Base-by-base conservation (phyloP, 2,113 vertebrate species). In the Microcebus tavaratra region DNA sequence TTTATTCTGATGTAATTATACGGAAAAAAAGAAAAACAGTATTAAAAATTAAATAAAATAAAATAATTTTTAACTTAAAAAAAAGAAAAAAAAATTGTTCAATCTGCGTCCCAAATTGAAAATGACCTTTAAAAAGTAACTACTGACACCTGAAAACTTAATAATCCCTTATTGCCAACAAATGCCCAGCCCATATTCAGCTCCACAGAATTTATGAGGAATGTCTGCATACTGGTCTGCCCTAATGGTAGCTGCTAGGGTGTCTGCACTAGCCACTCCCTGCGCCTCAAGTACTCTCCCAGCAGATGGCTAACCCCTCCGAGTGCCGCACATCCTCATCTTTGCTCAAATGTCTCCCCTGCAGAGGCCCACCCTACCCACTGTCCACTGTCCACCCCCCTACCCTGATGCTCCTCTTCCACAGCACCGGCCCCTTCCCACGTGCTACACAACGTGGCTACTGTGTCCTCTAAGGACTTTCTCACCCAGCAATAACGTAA, bases 61-160 rank as follows among this genome's bases (percentile, higher is more conserved):
- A 42, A 45, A 45, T 45, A 45, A 45, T 45, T 45, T 45, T 45
- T 45, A 45, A 45, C 8, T 45, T 45, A 8, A 45, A 45, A 45
- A 45, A 45, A 45, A 8, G 1, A 45, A 45, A 45, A 45, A 45
- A 45, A 45, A 88, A 42, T 36, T 91, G n/a, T 73, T 48, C 29
- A 78, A 55, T 79, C 63, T 45, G 29, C 39, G 85, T 57, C 79
- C 73, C 27, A 91, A 88, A 81, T 29, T 82, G 48, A 86, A 95
- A 96, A 91, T 18, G 53, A 88, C 8, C 31, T 88, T 81, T 91
- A 89, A 86, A 93, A 91, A 79, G 5, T 39, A 95, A 95, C 31
- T 50, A 87, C 48, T 36, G 23, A n/a, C 39, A 92, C 67, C 34
- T 80, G 53, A 91, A 85, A 80, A 53, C 27, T 70, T 8, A 80